Conservation (phyloP, 2,888 invertebrate species). For the Oscheius sp. region DNA sequence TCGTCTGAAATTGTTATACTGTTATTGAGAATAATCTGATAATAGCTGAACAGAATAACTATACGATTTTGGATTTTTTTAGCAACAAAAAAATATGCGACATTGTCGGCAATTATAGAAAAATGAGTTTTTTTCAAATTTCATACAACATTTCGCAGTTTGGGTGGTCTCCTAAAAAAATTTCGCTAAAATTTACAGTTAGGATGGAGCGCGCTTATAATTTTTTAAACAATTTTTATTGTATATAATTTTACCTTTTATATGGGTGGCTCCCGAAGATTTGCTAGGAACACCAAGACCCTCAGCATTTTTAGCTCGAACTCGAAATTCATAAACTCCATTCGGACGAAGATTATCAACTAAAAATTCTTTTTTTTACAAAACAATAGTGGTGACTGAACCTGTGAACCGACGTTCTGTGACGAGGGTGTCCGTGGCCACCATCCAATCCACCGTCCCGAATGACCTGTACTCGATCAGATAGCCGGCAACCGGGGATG, state of each 20-base stretch:
- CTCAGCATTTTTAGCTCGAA: constrained; percentile 67
- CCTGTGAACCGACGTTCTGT: constrained; percentile 51
- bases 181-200: neutral
- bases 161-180: too few species aligned
- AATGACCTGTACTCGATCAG: constrained; percentile 61
- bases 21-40: too few species aligned
- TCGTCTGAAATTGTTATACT: neutral
- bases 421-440: constrained; percentile 65
- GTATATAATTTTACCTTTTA: neutral
- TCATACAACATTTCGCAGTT: too few species aligned
- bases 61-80: too few species aligned
- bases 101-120: too few species aligned
- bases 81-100: too few species aligned
- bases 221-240: neutral
- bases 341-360: constrained; percentile 71
- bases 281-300: constrained; percentile 59
- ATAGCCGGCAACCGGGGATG: constrained; percentile 63
- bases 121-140: too few species aligned
- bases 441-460: constrained; percentile 65
- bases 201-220: neutral
- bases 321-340: constrained; percentile 73
- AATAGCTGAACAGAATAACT: too few species aligned
- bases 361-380: constrained; percentile 37
- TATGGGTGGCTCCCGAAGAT: constrained; percentile 26
- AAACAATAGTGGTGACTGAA: constrained; percentile 18